Evolutionary conservation across 2,888 invertebrate species (phyloP), one percentile per base, ranked within the genome.

Genomic region (Caenorhabditis sp.): DNA sequence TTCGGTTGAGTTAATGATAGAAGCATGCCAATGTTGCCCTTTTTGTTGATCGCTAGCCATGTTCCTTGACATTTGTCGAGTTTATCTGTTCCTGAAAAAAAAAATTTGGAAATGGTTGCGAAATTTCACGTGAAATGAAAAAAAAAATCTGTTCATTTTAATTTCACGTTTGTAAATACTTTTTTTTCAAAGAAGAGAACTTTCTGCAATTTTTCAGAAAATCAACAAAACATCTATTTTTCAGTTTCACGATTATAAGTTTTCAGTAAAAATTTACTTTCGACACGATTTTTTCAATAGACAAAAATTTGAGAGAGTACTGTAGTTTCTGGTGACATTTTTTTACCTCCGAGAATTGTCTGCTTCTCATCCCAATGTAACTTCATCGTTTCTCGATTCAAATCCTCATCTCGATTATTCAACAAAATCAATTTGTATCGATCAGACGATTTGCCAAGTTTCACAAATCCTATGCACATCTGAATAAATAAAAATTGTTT

Each of bases 351-450:
- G 19, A 84, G 61, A 66, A 69, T 81, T 62, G 5, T 43, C 17
- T 43, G 6, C 14, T 76, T 81, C 27, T 83, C 76, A 31, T 78
- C 66, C 83, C 84, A 86, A 1, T 76, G 65, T n/a, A 80, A 63
- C 51, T 63, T 62, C 27, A 69, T 66, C 5, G 85, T 83, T 23
- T 79, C 74, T 14, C 86, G 67, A 53, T 81, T 76, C 24, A 78
- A 49, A 14, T 70, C 69, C 62, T 86, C 86, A 70, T 86, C 86
- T 17, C 86, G 76, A 58, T 83, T 83, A 62, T 82, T 81, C 21
- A 84, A 51, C 43, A 86, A 26, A n/a, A 86, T 78, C 64, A 86
- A 58, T 58, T 82, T 81, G 66, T 74, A 81, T 49, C 66, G 70
- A 12, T 67, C 70, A 43, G 57, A 26, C 2, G 55, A 27, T 0